Base-by-base conservation (phyloP, 2,888 invertebrate species). In the Punctoribates punctum region DNA sequence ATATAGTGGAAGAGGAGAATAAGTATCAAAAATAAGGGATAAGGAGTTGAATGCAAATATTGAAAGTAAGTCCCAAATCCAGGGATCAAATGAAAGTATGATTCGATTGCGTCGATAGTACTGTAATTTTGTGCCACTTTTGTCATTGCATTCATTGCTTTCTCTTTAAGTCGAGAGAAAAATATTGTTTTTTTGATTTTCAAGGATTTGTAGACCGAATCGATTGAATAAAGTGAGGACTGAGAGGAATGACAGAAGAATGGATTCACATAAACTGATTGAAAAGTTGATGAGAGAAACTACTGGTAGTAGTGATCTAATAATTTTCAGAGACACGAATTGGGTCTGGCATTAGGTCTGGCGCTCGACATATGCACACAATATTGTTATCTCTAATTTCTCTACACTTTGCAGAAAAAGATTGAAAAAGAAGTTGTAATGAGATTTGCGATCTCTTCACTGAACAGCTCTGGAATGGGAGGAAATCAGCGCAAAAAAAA, bases 341-440 rank as follows among this genome's bases (percentile, higher is more conserved):
- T 62, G 62, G 60, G 25, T 23, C 15, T 60, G 60, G 20, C 60
- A 23, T 60, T 11, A 4, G 29, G 62, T 13, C 48, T 48, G 48
- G 13, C 48, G 15, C n/a, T 17, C 62, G 23, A 20, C 20, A 13
- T 62, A 17, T 27, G 27, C 13, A 13, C 13, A 34, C 62, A 54
- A 62, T 62, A 27, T 27, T 62, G 62, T 34, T 29, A 62, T 62
- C 62, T 62, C 62, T 62, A 62, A 62, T 62, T 62, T 62, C 29
- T 27, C 29, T 20, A 23, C 27, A 62, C 8, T 62, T 62, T 23
- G 11, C 62, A 67, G 38, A 34, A 23, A 29, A 60, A 29, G 67
- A 65, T 65, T 65, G 65, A 27, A 67, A 67, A 67, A 60, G 54
- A 54, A 54, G 62, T 29, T 38, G 38, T 67, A 67, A 67, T 67